Percentiles rank a stretch among this genome's conserved stretches.
Evolutionary conservation across 2,113 vertebrate species (phyloP).

Genomic region (Sturnira hondurensis): DNA sequence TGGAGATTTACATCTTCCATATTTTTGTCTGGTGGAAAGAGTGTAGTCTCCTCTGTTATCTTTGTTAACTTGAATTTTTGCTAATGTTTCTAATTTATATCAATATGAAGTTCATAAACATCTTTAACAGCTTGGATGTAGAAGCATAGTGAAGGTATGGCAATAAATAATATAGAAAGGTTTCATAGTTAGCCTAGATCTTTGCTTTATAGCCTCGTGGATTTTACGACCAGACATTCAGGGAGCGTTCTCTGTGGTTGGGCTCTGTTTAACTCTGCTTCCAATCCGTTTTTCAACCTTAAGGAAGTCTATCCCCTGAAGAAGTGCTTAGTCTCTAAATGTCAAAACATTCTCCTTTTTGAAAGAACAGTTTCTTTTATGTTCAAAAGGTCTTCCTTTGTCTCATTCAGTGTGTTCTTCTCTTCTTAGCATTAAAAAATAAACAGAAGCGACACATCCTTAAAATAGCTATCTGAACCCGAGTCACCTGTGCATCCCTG

Average conservation of each 20-base stretch:
- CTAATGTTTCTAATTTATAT: not conserved
- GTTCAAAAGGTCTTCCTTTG: slow-evolving; percentile 62
- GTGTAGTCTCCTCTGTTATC: not conserved
- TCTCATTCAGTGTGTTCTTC: slow-evolving; percentile 46
- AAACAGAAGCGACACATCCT: slow-evolving; percentile 60
- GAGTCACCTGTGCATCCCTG: slow-evolving; percentile 48
- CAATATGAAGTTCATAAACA: not conserved
- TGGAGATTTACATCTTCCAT: not conserved
- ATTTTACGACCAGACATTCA: not conserved
- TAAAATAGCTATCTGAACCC: slow-evolving; percentile 69
- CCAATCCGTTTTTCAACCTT: slow-evolving; percentile 50
- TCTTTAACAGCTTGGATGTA: not conserved
- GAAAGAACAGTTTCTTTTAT: slow-evolving; percentile 59
- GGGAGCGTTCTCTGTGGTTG: not conserved
- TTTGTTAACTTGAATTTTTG: not conserved
- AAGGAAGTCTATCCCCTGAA: slow-evolving; percentile 35
- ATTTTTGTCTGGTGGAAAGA: not conserved
- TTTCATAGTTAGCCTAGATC: not conserved
- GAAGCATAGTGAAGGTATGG: not conserved
- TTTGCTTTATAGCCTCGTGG: not conserved
- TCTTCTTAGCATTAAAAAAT: slow-evolving; percentile 70
- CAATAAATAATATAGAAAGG: not conserved
- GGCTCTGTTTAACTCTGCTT: not conserved
- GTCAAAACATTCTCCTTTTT: slow-evolving; percentile 66
- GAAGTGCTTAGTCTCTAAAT: slow-evolving; percentile 61